Evolutionary conservation across 2,888 invertebrate species (phyloP), one percentile per base, ranked within the genome.

Genomic region (Acrobasis suavella): DNA sequence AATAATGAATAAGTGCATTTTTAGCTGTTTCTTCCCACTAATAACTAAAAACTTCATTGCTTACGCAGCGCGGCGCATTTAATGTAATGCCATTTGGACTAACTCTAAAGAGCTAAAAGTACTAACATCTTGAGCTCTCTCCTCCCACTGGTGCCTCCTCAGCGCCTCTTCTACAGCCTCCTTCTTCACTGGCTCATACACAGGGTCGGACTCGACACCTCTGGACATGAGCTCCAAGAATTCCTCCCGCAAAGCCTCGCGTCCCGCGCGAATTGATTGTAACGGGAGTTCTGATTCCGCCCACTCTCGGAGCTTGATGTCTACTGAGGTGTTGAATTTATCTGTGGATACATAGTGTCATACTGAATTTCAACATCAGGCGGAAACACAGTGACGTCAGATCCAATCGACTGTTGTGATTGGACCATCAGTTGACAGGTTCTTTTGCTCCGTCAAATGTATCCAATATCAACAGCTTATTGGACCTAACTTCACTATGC

Each of bases 241-340:
- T 79, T 90, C 91, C 10, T 78, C 86, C 1, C 82, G 68, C 92
- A 65, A 95, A 0, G 98, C 96, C 78, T 97, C 97, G 94, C 98
- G 96, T 0, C 95, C 94, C 0, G 93, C 90, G 10, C 77, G 72
- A 2, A 92, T 78, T 0, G 91, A 89, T 81, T 96, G 96, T 0
- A 94, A 93, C 0, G 99, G 98, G 62, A 99, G 91, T 59, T 96
- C 96, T 66, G 96, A 94, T 78, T 99, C 98, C 0, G 98, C 97
- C 99, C 99, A 99, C 75, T 98, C 97, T 67, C 97, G 96, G 14
- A 99, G 93, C 83, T 98, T 97, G 68, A 99, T 99, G 85, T 99
- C 99, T 17, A 97, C 96, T 50, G 96, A 94, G 0, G 97, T 97
- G 85, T 97, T 97, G 84, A 97, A 97, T 51, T 96, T 96, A 80